Conservation (phyloP, 2,113 vertebrate species). For the Pandion haliaetus region DNA sequence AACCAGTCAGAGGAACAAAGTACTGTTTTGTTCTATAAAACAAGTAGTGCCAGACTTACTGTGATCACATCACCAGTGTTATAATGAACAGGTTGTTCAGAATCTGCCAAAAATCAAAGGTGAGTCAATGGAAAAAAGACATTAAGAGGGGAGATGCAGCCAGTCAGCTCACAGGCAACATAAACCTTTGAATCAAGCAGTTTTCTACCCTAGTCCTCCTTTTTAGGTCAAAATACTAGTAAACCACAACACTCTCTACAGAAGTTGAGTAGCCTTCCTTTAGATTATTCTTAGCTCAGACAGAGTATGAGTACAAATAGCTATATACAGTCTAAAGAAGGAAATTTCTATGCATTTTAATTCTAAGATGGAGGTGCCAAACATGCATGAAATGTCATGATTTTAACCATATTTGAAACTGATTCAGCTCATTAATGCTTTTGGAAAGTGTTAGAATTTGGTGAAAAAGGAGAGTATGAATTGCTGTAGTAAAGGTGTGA, state of each 20-base stretch:
- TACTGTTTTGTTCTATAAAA: not conserved
- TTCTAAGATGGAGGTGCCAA: not conserved
- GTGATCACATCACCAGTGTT: not conserved
- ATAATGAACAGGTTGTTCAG: not conserved
- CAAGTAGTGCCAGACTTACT: not conserved
- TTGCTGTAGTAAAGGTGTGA: not conserved
- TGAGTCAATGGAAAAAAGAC: constrained; percentile 2
- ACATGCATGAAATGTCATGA: not conserved
- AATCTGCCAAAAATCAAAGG: constrained; percentile 13
- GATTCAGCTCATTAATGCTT: not conserved
- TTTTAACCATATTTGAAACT: not conserved
- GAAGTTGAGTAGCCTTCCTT: not conserved
- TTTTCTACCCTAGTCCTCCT: not conserved
- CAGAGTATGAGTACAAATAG: not conserved
- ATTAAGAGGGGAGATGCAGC: not conserved
- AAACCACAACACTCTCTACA: not conserved
- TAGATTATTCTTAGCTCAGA: not conserved
- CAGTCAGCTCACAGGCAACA: not conserved
- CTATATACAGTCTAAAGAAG: not conserved
- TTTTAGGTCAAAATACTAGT: not conserved
- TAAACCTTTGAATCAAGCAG: not conserved
- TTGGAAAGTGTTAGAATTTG: not conserved
- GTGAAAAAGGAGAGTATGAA: not conserved
- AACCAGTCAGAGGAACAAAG: not conserved
- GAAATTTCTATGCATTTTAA: not conserved